Evolutionary conservation across 2,888 invertebrate species (phyloP), one percentile per base, ranked within the genome.

Genomic region (Phengaris alcon): DNA sequence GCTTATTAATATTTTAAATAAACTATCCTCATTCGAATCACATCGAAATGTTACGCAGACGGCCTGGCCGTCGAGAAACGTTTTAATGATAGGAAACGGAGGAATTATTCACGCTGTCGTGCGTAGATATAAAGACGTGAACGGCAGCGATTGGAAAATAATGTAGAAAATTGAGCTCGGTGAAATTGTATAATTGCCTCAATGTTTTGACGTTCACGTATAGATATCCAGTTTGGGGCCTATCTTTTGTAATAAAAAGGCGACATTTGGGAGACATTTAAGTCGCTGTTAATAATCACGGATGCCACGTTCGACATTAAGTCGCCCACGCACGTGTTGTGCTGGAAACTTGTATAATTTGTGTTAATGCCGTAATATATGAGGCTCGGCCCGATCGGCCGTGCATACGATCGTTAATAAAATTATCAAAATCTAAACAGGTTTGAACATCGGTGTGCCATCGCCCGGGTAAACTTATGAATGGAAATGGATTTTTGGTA

Each of bases 391-490:
- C 86, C 87, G 85, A 85, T 84, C 89, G 86, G 87, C 88, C 90
- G 84, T 89, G 87, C 88, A 88, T 90, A 88, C 86, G 91, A 88
- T 90, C 91, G 90, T 93, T 93, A 93, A 92, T 93, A 93, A 93
- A 93, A 93, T 93, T 91, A 93, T 93, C 93, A 93, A 93, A 92
- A 91, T 90, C 91, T 87, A 92, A 93, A 93, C 93, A 86, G 92
- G 93, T 93, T 93, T 90, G 84, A 85, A 86, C 85, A 88, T 90
- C 89, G 89, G 90, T 89, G 91, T 87, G 88, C 84, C 86, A 78
- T 79, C 86, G 83, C 77, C 85, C 86, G 86, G 87, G 87, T 85
- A 82, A 82, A 86, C 88, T 92, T 93, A 91, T 93, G 93, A 93
- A 93, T 93, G 93, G 90, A 88, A 91, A 92, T 91, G 90, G 87